Base-by-base conservation (phyloP, 1,140 invertebrate genomes). In the Gryon sp. region DNA sequence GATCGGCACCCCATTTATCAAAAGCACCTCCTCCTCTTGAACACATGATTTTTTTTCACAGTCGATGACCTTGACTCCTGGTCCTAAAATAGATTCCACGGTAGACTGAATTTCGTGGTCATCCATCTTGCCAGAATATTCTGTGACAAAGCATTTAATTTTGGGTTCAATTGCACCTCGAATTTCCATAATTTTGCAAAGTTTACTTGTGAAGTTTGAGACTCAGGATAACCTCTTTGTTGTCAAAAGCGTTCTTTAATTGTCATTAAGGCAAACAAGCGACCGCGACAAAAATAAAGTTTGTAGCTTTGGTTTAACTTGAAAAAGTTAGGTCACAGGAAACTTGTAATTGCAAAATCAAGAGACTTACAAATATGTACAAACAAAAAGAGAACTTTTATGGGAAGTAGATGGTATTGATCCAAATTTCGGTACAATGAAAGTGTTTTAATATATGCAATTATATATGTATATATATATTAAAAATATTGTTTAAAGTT, bases 21-120 rank as follows among this genome's bases (percentile, higher is more conserved):
- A 88, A 20, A 95, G 84, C 57, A 94, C 91, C 85, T 95, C 93
- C 79, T 94, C 93, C 84, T 94, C 92, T 45, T 92, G 91, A 26
- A 94, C 91, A 32, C 90, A 91, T 1, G 92, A 93, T 57, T 93
- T 93, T 65, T 94, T 94, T 80, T 94, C 92, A 82, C 93, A 94
- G 83, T 94, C 93, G 32, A 94, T 90, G 45, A 95, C 92, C 86
- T 93, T 92, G 5, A 91, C 93, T 22, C 93, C 93, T 55, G 93
- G 93, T 57, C 94, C 94, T 46, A 94, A 91, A 41, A 95, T 92
- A 52, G 93, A 92, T 85, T 94, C 93, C 22, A 95, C 94, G 34
- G 93, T 94, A 74, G 93, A 93, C 80, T 94, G 93, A 53, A 94
- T 93, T 83, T 94, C 93, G 66, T 89, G 87, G 85, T 94, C 93